Evolutionary conservation across 2,888 invertebrate genomes (phyloP).

Genomic region (Mimas tiliae): DNA sequence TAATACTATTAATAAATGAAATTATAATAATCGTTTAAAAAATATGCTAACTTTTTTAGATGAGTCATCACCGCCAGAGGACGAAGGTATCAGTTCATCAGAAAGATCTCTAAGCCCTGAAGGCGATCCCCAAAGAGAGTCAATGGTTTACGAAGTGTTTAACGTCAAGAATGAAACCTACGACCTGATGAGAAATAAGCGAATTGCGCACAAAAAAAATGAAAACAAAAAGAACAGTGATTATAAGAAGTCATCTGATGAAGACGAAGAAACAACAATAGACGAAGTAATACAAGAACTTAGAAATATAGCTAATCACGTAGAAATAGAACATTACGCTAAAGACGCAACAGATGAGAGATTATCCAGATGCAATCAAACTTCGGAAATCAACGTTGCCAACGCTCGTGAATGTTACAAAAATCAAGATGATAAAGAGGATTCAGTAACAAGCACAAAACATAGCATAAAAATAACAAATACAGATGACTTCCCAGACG

Average conservation of each 20-base stretch:
- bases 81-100: slow-evolving; percentile 95
- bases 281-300: slow-evolving; percentile 95
- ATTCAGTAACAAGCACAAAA: slow-evolving; percentile 82
- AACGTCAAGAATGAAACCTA: slow-evolving; percentile 85
- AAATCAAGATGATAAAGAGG: slow-evolving; percentile 76
- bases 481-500: slow-evolving; percentile 77
- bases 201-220: slow-evolving; percentile 69
- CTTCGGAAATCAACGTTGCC: slow-evolving; percentile 72
- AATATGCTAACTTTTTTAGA: slow-evolving; percentile 67
- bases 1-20: background rate
- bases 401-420: slow-evolving; percentile 65
- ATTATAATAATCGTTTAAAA: too few relatives aligned
- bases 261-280: slow-evolving; percentile 92
- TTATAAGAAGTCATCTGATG: slow-evolving; percentile 80
- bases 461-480: slow-evolving; percentile 80
- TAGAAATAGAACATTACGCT: slow-evolving; percentile 88
- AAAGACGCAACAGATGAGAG: slow-evolving; percentile 68
- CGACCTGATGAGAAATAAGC: slow-evolving; percentile 75
- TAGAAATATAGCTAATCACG: slow-evolving; percentile 93
- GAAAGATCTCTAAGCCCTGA: slow-evolving; percentile 92
- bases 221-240: slow-evolving; percentile 56
- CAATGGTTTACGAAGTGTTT: slow-evolving; percentile 86
- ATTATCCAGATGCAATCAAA: slow-evolving; percentile 71
- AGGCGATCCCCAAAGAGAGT: slow-evolving; percentile 85
- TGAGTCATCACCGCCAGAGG: slow-evolving; percentile 91